Evolutionary conservation across 1,140 invertebrate species (phyloP), one percentile per base, ranked within the genome.

Genomic region (Hypothenemus hampei): DNA sequence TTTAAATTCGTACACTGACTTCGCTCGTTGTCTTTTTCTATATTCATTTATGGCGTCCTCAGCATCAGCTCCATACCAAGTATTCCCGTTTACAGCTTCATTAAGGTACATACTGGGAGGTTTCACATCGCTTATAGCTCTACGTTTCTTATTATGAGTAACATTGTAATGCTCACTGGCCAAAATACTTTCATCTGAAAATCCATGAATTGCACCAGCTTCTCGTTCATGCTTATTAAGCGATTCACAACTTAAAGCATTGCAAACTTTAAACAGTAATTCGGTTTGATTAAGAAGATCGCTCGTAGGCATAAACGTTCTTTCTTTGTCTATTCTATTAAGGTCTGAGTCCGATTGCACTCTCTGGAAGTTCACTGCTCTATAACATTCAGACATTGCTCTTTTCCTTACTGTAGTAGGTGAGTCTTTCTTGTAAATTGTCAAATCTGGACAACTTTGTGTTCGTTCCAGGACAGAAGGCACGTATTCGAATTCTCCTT

Each of bases 311-410:
- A 66, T 46, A 66, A 89, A 90, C 0, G 87, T 89, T 50, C 82
- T 83, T 47, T 81, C 81, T 62, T 84, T 83, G 62, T 91, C 86
- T 50, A 89, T 87, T 19, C 81, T 77, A 60, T 84, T 78, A 11
- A 89, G 69, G 68, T 89, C 86, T 0, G 83, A 85, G 64, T 89
- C 86, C 3, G 85, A 89, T 46, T 83, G 80, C 20, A 83, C 80
- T 20, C 81, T 73, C n/a, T 76, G 71, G 31, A 84, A 72, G 54
- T 77, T 73, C 35, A 72, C 71, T 15, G 73, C 70, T 3, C 67
- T 64, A 15, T 73, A 63, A 20, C 63, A 67, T 61, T 81, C 77
- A 2, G 82, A 84, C 61, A 80, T 80, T 4, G 82, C 81, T 26
- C 81, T 72, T 63, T 80, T 81, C 35, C 81, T 70, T 47, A 71